phyloP scores from a whole-genome alignment of 2,797 vertebrate genomes.

The Brachyalestes nurse region DNA sequence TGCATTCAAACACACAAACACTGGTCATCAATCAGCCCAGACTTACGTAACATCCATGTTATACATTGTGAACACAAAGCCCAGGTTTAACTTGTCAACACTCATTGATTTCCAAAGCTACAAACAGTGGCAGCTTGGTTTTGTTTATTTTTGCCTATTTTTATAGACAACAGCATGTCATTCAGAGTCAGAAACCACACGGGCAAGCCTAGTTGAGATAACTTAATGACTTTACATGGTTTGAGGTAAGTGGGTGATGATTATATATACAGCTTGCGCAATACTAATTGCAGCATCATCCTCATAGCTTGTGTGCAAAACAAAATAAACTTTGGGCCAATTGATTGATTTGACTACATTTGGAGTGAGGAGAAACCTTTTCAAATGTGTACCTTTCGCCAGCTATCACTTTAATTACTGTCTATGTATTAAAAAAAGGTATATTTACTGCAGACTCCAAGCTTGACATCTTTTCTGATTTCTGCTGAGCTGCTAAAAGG shows the following conservation, averaged over 20 bases:
- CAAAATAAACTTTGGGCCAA: neutral
- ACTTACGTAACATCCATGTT: neutral
- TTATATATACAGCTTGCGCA: neutral
- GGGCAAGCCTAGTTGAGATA: neutral
- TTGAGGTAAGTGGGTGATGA: neutral
- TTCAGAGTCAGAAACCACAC: neutral
- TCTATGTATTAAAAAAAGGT: neutral
- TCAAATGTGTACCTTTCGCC: neutral
- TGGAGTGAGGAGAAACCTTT: neutral
- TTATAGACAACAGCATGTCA: neutral
- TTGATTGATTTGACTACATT: neutral
- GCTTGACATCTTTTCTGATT: neutral
- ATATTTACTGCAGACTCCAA: neutral
- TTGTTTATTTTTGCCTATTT: neutral
- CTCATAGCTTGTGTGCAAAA: neutral
- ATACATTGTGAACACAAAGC: neutral
- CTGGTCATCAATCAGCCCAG: neutral
- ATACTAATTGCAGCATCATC: neutral
- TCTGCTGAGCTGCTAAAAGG: conserved; percentile 11
- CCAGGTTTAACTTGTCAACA: neutral
- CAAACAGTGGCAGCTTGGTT: too few relatives aligned
- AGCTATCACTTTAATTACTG: neutral
- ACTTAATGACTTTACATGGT: neutral
- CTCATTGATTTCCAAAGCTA: too few relatives aligned
- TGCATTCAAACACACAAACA: conserved; percentile 64